phyloP scores from a whole-genome alignment of 2,113 vertebrate species.

The Odocoileus hemionus region DNA sequence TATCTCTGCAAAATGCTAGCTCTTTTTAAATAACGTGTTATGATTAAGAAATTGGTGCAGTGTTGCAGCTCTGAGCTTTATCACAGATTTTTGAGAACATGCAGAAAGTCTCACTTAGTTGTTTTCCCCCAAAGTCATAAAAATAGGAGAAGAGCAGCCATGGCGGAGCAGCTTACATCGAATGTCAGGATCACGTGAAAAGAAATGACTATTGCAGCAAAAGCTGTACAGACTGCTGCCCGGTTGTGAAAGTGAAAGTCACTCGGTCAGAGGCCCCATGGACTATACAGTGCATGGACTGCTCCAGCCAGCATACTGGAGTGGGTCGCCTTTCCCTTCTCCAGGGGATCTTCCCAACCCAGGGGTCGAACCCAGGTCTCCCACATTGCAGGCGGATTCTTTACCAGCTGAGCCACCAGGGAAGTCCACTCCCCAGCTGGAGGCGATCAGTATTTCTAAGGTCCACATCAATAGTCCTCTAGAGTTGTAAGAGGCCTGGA shows the following conservation, averaged over 20 bases:
- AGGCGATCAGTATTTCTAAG: not conserved
- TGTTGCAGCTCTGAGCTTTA: not conserved
- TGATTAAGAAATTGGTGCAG: slow-evolving; percentile 11
- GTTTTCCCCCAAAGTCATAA: slow-evolving; percentile 24
- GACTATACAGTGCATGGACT: not conserved
- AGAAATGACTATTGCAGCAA: not conserved
- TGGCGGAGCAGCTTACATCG: not conserved
- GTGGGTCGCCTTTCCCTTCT: not conserved
- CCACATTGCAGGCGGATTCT: not conserved
- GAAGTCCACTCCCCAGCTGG: not conserved
- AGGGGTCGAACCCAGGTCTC: not conserved
- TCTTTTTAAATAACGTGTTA: slow-evolving; percentile 46
- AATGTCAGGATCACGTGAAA: not conserved
- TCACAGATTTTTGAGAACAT: slow-evolving; percentile 23
- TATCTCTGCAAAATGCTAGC: not conserved
- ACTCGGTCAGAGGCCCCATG: not conserved
- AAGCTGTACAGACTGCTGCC: not conserved
- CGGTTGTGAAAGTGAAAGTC: not conserved
- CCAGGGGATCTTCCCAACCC: not conserved
- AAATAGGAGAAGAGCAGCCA: slow-evolving; percentile 43
- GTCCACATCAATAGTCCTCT: not conserved
- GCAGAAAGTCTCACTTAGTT: not conserved
- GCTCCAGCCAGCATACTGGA: not conserved
- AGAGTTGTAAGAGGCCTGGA: not conserved
- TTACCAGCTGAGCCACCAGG: not conserved